A percentile compares a stretch with the other conserved stretches of the same genome.
Evolutionary conservation across 2,797 vertebrate genomes (phyloP).

Genomic region (Simalia tracyae): DNA sequence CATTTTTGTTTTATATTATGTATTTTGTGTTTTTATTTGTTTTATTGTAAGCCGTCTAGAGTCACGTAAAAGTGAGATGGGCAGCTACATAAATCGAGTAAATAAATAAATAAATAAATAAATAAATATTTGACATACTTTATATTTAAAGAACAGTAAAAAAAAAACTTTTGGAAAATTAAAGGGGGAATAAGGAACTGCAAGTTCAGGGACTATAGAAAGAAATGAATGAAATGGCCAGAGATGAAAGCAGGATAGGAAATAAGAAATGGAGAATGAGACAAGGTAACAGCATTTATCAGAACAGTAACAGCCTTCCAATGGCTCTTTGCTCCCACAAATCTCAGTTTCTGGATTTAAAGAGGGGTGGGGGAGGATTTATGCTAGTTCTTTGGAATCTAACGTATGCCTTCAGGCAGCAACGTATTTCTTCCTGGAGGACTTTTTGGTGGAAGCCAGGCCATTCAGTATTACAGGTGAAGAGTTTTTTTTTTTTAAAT

Average conservation of each 20-base stretch:
- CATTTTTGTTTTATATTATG: neutral
- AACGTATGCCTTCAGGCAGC: neutral
- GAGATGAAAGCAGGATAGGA: neutral
- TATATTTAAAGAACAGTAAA: neutral
- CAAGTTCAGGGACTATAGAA: neutral
- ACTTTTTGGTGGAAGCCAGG: neutral
- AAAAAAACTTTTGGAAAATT: neutral
- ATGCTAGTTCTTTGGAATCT: neutral
- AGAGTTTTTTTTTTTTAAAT: neutral
- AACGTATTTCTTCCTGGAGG: neutral
- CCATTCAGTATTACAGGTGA: neutral
- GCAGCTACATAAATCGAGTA: neutral
- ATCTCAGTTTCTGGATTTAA: neutral
- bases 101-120: neutral
- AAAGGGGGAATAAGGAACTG: neutral
- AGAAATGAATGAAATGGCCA: neutral
- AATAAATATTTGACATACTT: neutral
- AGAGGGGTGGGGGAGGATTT: neutral
- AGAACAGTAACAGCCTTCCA: neutral
- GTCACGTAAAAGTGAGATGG: neutral
- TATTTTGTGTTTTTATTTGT: neutral
- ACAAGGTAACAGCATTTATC: neutral
- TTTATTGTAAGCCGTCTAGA: neutral
- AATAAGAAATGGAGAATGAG: neutral
- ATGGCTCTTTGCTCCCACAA: neutral